phyloP scores from a whole-genome alignment of 2,888 invertebrate genomes.

The Conus canariensis region DNA sequence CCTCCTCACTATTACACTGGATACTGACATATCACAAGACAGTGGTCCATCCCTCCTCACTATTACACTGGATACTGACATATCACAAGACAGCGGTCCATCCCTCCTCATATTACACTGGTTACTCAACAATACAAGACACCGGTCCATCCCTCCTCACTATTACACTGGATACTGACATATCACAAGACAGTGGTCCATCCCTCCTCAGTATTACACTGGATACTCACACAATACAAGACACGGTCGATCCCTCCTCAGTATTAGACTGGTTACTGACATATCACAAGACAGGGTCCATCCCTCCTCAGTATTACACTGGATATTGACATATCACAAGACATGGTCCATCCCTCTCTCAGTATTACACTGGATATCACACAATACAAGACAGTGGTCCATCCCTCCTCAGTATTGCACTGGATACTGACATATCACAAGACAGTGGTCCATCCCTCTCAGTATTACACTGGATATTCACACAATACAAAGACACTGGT shows the following conservation, averaged over 20 bases:
- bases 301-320: too few relatives aligned
- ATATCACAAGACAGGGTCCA: neutral
- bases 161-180: neutral
- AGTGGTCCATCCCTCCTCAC: too few relatives aligned
- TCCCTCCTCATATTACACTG: too few relatives aligned
- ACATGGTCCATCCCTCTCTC: neutral
- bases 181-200: neutral
- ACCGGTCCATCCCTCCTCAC: neutral
- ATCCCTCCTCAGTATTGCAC: too few relatives aligned
- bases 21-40: too few relatives aligned
- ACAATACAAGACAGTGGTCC: too few relatives aligned
- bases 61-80: too few relatives aligned
- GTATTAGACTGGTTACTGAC: too few relatives aligned
- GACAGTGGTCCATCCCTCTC: neutral
- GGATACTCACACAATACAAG: neutral
- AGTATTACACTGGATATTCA: neutral
- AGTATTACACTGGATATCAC: neutral
- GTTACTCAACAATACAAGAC: too few relatives aligned
- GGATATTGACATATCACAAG: neutral
- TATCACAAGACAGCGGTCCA: too few relatives aligned
- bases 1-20: too few relatives aligned
- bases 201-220: neutral
- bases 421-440: too few relatives aligned
- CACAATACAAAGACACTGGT: slow-evolving; percentile 12
- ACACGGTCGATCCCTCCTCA: neutral